These are phyloP conservation scores for Chaetoderma sp. DNA, from an alignment of 2,888 invertebrate genomes.

Conservation along the genomic window DNA sequence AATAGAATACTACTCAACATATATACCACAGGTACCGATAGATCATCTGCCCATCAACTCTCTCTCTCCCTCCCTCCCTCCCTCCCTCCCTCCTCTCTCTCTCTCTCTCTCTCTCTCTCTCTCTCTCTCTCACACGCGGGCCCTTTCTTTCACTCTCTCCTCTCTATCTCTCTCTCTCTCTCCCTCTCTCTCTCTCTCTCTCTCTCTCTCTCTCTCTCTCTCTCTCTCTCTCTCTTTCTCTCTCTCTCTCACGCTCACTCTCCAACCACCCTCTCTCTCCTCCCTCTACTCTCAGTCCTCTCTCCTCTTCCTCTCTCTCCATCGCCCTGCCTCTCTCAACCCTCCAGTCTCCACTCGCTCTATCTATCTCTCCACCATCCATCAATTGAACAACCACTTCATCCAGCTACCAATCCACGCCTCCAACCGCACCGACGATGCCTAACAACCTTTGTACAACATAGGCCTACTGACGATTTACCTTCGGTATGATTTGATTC, in stretches of 20 bases:
- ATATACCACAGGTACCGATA: neutral
- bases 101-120: neutral
- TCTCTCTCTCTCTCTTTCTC: neutral
- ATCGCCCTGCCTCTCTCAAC: neutral
- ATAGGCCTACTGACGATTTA: too few relatives aligned
- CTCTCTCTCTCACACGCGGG: neutral
- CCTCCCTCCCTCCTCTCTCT: neutral
- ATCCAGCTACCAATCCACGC: too few relatives aligned
- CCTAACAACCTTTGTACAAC: too few relatives aligned
- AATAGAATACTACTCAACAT: neutral
- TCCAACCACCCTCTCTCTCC: neutral
- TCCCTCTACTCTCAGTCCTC: neutral
- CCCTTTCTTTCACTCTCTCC: neutral
- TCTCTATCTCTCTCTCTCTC: too few relatives aligned
- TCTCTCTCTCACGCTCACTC: neutral
- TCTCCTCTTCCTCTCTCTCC: neutral
- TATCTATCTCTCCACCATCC: neutral
- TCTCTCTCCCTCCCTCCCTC: neutral
- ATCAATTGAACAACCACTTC: too few relatives aligned
- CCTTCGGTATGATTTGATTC: too few relatives aligned
- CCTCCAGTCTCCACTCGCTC: neutral
- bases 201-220: neutral
- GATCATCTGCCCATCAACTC: conserved; percentile 13
- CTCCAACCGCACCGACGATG: too few relatives aligned
- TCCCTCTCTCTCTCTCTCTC: neutral